These are phyloP conservation scores for Andrena flavipes DNA, from an alignment of 2,888 invertebrate species.

Conservation along the genomic window DNA sequence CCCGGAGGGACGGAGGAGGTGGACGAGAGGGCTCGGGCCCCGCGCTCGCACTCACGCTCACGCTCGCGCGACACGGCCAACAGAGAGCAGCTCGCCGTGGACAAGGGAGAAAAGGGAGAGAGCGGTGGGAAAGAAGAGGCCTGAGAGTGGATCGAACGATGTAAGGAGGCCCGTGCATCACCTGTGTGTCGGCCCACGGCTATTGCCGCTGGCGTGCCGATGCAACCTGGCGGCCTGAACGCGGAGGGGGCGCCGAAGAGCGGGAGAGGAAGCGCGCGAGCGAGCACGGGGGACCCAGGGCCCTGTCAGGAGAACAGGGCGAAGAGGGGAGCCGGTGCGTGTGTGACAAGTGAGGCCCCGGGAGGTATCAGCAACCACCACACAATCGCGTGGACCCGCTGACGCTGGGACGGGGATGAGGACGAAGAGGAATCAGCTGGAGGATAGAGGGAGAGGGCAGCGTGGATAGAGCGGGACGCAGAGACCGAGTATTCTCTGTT, in stretches of 20 bases:
- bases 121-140: conserved; percentile 76
- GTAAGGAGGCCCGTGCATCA: conserved; percentile 79
- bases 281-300: conserved; percentile 47
- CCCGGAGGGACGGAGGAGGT: conserved; percentile 17
- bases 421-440: conserved; percentile 44
- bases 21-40: conserved; percentile 1
- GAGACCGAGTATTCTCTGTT: conserved; percentile 62
- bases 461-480: conserved; percentile 21
- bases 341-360: conserved; percentile 79
- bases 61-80: conserved; percentile 50
- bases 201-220: conserved; percentile 75
- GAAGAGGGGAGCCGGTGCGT: conserved; percentile 61
- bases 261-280: conserved; percentile 28
- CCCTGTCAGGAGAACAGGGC: conserved; percentile 48
- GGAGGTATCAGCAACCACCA: conserved; percentile 70
- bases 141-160: conserved; percentile 77
- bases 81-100: conserved; percentile 29
- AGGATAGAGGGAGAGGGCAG: conserved; percentile 22
- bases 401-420: conserved; percentile 28
- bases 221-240: conserved; percentile 63
- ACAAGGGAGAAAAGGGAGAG: conserved; percentile 35
- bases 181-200: conserved; percentile 78
- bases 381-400: conserved; percentile 60
- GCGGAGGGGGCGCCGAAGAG: conserved; percentile 33
- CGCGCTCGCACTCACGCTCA: conserved; percentile 35